Evolutionary conservation across 2,797 vertebrate species (phyloP), one percentile per base, ranked within the genome.

Genomic region (Lateolabrax maculatus): DNA sequence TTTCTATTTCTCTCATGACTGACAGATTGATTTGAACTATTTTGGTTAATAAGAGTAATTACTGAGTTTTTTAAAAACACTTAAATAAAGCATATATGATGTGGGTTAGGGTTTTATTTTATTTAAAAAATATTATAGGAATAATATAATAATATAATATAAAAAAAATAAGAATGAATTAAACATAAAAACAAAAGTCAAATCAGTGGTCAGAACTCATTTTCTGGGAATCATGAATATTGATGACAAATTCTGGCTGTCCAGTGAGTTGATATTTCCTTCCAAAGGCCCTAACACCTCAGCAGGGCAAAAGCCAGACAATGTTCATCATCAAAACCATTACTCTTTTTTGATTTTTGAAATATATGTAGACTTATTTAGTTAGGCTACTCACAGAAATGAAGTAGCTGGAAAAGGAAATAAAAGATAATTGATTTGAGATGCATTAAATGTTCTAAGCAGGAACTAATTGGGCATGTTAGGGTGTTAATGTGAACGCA

Each of bases 401-500:
- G 69, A 91, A 83, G 65, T 55, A 34, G 49, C 52, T 69, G 80
- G n/a, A 62, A 85, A 87, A 88, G 85, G 41, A 86, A 86, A 61
- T 81, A 34, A 73, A 80, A 75, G 29, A 81, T 90, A 85, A 93
- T 90, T 86, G 86, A 86, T 80, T 89, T 88, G 67, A 88, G 83
- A 86, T 87, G 88, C 84, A 91, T 92, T 89, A 90, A 88, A 90
- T 87, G 78, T 84, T 91, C 89, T 88, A 83, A 77, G 87, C 49
- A 27, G 51, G 79, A 52, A 83, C 66, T 90, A 92, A 95, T 93
- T 88, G 90, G 75, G 63, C 84, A 84, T 89, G 84, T 91, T 91
- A 85, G 81, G 64, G 67, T 82, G 89, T 90, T 91, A 84, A 88
- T 92, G 63, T 86, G 53, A 81, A 81, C 5, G 41, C 62, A 84